phyloP scores from a whole-genome alignment of 2,797 vertebrate species.

The Pteronotus mesoamericanus region DNA sequence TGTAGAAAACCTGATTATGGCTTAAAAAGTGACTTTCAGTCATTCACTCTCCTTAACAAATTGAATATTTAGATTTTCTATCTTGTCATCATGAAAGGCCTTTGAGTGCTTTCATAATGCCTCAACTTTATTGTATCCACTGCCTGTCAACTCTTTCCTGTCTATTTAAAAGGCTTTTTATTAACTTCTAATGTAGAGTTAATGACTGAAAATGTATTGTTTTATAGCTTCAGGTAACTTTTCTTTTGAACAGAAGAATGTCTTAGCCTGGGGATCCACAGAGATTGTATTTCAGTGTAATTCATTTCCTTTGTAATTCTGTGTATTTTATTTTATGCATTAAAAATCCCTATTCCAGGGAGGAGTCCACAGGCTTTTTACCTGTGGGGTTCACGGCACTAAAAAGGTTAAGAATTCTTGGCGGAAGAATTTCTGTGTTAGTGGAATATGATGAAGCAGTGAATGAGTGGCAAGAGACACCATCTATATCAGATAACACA shows the following conservation, averaged over 20 bases:
- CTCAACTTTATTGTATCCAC: neutral
- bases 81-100: neutral
- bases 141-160: neutral
- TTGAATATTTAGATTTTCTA: neutral
- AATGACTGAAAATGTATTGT: neutral
- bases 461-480: neutral
- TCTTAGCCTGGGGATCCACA: neutral
- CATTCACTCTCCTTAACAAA: neutral
- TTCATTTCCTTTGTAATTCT: neutral
- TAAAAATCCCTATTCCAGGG: neutral
- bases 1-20: neutral
- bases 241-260: constrained; percentile 25
- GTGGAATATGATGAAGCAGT: neutral
- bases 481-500: neutral
- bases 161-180: neutral
- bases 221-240: neutral
- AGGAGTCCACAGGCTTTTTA: neutral
- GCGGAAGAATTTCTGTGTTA: neutral
- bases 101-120: neutral
- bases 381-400: neutral
- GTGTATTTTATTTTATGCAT: neutral
- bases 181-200: neutral
- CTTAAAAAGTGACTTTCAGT: neutral
- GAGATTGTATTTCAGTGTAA: neutral
- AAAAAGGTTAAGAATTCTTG: neutral